A percentile compares a stretch with the other conserved stretches of the same genome.
phyloP scores from a whole-genome alignment of 1,140 invertebrate species.

The Drosophila simulans region DNA sequence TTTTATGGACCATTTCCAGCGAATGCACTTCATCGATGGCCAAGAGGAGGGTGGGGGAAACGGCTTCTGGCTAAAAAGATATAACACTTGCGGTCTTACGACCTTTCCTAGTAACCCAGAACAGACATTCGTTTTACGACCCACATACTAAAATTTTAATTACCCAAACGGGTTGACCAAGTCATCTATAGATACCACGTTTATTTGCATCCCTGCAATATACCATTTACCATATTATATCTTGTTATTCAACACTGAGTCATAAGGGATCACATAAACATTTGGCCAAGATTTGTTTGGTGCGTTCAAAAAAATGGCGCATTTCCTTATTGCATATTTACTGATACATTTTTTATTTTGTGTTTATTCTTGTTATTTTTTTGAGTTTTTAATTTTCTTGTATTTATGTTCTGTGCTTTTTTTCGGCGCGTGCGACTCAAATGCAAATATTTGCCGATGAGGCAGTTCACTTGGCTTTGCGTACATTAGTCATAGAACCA shows the following conservation, averaged over 20 bases:
- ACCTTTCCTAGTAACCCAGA: slow-evolving; percentile 47
- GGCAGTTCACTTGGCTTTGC: slow-evolving; percentile 45
- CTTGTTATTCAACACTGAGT: neutral
- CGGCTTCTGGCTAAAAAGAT: slow-evolving; percentile 52
- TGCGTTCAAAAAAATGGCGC: slow-evolving; percentile 14
- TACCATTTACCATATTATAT: no score
- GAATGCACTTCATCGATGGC: slow-evolving; percentile 44
- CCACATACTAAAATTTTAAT: slow-evolving; percentile 64
- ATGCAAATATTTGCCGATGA: slow-evolving; percentile 74
- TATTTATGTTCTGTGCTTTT: slow-evolving; percentile 16
- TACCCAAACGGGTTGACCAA: slow-evolving; percentile 45
- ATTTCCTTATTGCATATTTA: slow-evolving; percentile 71
- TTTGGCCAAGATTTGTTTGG: slow-evolving; percentile 26
- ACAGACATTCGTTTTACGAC: slow-evolving; percentile 50
- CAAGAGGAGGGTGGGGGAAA: neutral
- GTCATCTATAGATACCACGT: slow-evolving; percentile 12
- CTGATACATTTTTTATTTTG: slow-evolving; percentile 6
- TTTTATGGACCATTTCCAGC: slow-evolving; percentile 61
- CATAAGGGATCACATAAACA: slow-evolving; percentile 36
- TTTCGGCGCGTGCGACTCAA: slow-evolving; percentile 49
- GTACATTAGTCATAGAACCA: slow-evolving; percentile 65
- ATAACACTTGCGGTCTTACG: slow-evolving; percentile 37
- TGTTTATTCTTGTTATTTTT: slow-evolving; percentile 19
- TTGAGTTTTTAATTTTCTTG: slow-evolving; percentile 15
- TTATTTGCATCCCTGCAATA: slow-evolving; percentile 5